Evolutionary conservation across 2,113 vertebrate genomes (phyloP), one percentile per base, ranked within the genome.

Genomic region (Psilopogon haemacephalus): DNA sequence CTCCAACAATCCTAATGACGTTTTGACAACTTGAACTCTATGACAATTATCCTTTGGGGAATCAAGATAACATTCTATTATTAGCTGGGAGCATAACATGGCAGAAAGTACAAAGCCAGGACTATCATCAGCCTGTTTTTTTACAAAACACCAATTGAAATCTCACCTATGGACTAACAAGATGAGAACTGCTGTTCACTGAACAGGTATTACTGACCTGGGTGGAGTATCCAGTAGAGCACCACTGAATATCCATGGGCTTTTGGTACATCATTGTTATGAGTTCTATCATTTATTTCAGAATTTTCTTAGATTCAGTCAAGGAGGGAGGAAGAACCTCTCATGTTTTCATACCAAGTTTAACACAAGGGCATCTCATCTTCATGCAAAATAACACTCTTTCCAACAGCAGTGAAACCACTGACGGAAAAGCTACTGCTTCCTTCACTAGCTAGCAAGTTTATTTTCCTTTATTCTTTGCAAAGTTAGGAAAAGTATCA

Each of bases 21-120:
- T 75, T 96, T 86, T 94, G 76, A 89, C 90, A 90, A 11, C 38
- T 60, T 72, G 33, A 96, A 88, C 38, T 72, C 74, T 40, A 19
- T 42, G 37, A 76, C 54, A 91, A 84, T 59, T 69, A 88, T 52
- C 56, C 64, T 74, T 69, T 32, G 30, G 48, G 38, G 20, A 92
- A 78, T 76, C 27, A 72, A 74, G 81, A 62, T 56, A 75, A 84
- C 23, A 74, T 71, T 32, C 55, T 91, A 24, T 63, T 87, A 81
- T 84, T 71, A 81, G 32, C 14, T 60, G 13, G 64, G 62, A 93
- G 52, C 24, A 62, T 37, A 80, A 86, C 65, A 52, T 54, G 26
- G 13, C 42, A 78, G 16, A 64, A 87, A 68, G 15, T 28, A 58
- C 18, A 90, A 88, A 78, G 42, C 8, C 24, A 78, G 21, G 20